Evolutionary conservation across 2,113 vertebrate genomes (phyloP).

Genomic region (Danionella cerebrum): DNA sequence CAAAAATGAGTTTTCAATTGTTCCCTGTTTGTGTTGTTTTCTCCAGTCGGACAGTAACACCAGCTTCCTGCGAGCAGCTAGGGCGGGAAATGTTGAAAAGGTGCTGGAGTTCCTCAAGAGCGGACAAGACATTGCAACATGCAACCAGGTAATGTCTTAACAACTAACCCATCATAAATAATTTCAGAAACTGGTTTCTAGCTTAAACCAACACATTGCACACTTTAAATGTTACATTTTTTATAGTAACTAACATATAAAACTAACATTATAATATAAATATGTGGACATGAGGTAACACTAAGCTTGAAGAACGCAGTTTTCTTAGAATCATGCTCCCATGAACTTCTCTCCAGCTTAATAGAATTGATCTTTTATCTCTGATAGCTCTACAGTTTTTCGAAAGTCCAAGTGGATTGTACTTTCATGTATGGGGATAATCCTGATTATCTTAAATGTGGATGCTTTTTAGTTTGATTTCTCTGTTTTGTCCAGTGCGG

Average conservation of each 20-base stretch:
- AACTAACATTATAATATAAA: too few species aligned
- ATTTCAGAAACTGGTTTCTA: background rate
- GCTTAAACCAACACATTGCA: too few species aligned
- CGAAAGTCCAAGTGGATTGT: background rate
- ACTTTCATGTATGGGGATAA: background rate
- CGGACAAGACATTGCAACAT: slow-evolving; percentile 89
- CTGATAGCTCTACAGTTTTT: background rate
- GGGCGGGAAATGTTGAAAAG: slow-evolving; percentile 93
- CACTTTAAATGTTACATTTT: background rate
- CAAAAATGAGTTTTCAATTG: background rate
- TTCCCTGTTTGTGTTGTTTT: slow-evolving; percentile 7
- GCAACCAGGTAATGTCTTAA: slow-evolving; percentile 82
- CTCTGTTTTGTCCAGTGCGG: background rate
- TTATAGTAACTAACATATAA: too few species aligned
- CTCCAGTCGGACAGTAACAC: slow-evolving; percentile 95
- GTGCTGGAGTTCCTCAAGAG: slow-evolving; percentile 92
- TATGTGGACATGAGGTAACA: too few species aligned
- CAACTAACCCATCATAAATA: background rate
- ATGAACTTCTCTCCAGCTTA: background rate
- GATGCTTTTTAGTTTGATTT: background rate
- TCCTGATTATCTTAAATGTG: background rate
- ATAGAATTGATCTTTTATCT: background rate
- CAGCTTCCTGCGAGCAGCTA: slow-evolving; percentile 91
- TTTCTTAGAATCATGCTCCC: background rate
- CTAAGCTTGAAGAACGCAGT: background rate